Conservation (phyloP, 2,888 invertebrate species). For the Taenaris catops region DNA sequence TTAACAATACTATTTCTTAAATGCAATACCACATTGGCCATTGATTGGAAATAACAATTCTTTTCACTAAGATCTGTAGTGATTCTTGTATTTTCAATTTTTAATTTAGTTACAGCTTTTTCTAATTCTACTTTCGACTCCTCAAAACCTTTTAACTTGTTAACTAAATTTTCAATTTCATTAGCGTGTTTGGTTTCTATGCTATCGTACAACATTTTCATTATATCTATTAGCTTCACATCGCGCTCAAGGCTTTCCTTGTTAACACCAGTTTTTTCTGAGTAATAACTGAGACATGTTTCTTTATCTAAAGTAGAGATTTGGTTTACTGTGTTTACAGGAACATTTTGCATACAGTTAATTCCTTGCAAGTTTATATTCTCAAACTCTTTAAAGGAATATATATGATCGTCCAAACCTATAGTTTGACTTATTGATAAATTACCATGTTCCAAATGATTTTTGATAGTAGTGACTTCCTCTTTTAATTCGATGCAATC, state of each 20-base stretch:
- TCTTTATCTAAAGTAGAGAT: slow-evolving; percentile 51
- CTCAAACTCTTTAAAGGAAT: slow-evolving; percentile 34
- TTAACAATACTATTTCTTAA: slow-evolving; percentile 37
- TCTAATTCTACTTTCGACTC: slow-evolving; percentile 40
- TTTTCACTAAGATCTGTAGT: slow-evolving; percentile 39
- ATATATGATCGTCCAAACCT: slow-evolving; percentile 53
- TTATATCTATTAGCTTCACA: slow-evolving; percentile 52
- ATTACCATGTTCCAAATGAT: slow-evolving; percentile 54
- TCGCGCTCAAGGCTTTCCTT: slow-evolving; percentile 36
- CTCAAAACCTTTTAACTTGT: slow-evolving; percentile 52
- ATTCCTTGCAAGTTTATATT: slow-evolving; percentile 31
- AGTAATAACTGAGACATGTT: slow-evolving; percentile 52
- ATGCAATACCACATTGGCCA: slow-evolving; percentile 34
- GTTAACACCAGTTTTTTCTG: slow-evolving; percentile 44
- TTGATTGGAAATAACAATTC: slow-evolving; percentile 30
- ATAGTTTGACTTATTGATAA: slow-evolving; percentile 42
- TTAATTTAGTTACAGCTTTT: slow-evolving; percentile 29
- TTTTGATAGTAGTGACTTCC: slow-evolving; percentile 63
- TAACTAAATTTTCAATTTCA: slow-evolving; percentile 55
- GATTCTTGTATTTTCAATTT: slow-evolving; percentile 33
- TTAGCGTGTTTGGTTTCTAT: slow-evolving; percentile 47
- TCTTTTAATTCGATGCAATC: slow-evolving; percentile 64
- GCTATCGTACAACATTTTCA: slow-evolving; percentile 54
- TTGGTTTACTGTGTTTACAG: slow-evolving; percentile 41
- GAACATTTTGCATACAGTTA: slow-evolving; percentile 38